Base-by-base conservation (phyloP, 2,113 vertebrate genomes). In the Poeciliopsis turrubarensis region DNA sequence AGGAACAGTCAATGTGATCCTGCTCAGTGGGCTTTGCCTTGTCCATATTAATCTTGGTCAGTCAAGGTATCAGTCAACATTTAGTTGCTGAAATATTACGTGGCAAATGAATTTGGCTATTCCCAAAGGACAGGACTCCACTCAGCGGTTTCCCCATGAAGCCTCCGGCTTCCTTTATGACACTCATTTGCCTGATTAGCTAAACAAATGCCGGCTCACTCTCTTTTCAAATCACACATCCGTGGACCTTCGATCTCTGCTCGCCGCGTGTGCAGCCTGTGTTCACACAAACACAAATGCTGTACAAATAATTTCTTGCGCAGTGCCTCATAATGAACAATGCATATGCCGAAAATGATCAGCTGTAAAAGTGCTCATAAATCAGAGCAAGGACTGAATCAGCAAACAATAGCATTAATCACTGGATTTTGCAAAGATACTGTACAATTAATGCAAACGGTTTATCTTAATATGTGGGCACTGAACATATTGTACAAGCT, bases 41-140 rank as follows among this genome's bases (percentile, higher is more conserved):
- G 89, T 83, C 85, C 90, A n/a, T 90, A 87, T 85, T 93, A 93
- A 92, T 90, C 92, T 92, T 94, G 90, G 94, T 90, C 87, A 84
- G 85, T 86, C 83, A 75, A 81, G 72, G 72, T 84, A 91, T 93
- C 44, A 47, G 44, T 47, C 44, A 7, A 47, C 17, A 19, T 47
- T 47, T 47, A 47, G 17, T 19, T 47, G 44, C 14, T 47, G 14
- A 47, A 47, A 47, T 47, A 5, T 1, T 19, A 47, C 19, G 44
- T 17, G 44, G 17, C 44, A 19, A 19, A 51, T 60, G 66, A 72
- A 44, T 69, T 62, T 61, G 72, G 78, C 66, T 79, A 65, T 79
- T 86, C 82, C 84, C 82, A 44, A 4, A 62, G 63, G 79, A 32
- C 31, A 19, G 64, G 65, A 60, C 22, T 75, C 60, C 60, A 68